Conservation (phyloP, 2,113 vertebrate genomes). For the Panthera uncia region DNA sequence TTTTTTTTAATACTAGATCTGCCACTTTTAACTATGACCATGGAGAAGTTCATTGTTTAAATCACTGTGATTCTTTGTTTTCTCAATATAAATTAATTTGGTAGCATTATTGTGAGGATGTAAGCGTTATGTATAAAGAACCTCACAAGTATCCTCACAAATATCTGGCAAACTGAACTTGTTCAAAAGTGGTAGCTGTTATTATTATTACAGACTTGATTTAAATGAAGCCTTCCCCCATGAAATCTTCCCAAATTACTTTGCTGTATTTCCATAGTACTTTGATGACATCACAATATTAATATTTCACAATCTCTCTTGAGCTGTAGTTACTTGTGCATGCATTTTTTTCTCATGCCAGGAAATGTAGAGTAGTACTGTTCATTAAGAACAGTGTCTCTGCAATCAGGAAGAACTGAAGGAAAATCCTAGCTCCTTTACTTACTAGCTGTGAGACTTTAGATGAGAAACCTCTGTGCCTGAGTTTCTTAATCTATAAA, state of each 20-base stretch:
- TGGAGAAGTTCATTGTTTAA: not conserved
- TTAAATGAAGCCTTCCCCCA: not conserved
- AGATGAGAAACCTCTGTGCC: not conserved
- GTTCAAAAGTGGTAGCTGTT: not conserved
- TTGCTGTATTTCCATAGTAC: not conserved
- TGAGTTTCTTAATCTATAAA: constrained; percentile 16
- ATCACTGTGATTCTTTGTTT: not conserved
- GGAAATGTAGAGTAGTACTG: not conserved
- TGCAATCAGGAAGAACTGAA: not conserved
- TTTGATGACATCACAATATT: not conserved
- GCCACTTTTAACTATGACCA: not conserved
- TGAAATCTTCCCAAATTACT: not conserved
- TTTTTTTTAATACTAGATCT: not conserved
- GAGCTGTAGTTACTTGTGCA: not conserved
- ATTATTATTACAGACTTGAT: not conserved
- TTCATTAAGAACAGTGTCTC: not conserved
- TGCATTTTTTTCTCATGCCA: not conserved
- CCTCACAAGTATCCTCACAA: not conserved
- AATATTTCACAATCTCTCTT: not conserved
- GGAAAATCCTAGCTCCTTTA: not conserved
- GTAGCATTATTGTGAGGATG: not conserved
- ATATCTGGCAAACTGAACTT: not conserved
- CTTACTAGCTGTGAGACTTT: not conserved
- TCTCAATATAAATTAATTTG: not conserved
- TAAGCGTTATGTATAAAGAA: constrained; percentile 1